These are phyloP conservation scores for Cheiracanthium punctorium DNA, from an alignment of 2,888 invertebrate genomes.

Conservation along the genomic window DNA sequence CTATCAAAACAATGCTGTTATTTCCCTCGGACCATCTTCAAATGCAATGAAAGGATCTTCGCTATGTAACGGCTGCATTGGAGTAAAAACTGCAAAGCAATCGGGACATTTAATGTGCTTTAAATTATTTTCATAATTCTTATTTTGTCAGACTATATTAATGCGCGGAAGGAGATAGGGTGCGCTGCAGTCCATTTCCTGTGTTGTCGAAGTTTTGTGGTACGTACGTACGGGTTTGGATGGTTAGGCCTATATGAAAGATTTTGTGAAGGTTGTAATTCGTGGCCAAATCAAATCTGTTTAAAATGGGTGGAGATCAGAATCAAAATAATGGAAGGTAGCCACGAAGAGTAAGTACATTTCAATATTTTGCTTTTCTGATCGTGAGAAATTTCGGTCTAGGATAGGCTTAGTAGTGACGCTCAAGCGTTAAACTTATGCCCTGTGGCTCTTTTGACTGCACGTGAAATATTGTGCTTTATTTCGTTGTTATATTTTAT, in stretches of 20 bases:
- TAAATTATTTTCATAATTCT: no score
- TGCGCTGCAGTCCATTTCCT: constrained; percentile 62
- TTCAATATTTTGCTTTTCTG: constrained; percentile 22
- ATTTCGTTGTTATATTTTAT: neutral
- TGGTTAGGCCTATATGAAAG: constrained; percentile 66
- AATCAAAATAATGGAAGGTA: constrained; percentile 69
- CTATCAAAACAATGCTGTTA: constrained; percentile 61
- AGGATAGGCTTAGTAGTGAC: constrained; percentile 65
- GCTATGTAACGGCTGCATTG: neutral
- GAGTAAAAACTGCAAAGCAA: neutral
- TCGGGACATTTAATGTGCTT: neutral
- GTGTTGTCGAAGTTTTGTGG: constrained; percentile 61
- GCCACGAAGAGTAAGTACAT: constrained; percentile 69
- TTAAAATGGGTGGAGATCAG: constrained; percentile 50
- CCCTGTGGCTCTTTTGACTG: constrained; percentile 59
- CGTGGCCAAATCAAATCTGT: constrained; percentile 37
- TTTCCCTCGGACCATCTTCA: neutral
- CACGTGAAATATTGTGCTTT: constrained; percentile 30
- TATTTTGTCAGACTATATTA: neutral
- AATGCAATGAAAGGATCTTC: neutral
- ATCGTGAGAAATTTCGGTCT: constrained; percentile 1
- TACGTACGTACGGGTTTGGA: constrained; percentile 53
- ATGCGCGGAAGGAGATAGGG: constrained; percentile 46
- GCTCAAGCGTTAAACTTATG: constrained; percentile 47
- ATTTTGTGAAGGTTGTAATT: constrained; percentile 28